Evolutionary conservation across 2,888 invertebrate genomes (phyloP), one percentile per base, ranked within the genome.

Genomic region (Aphidius colemani): DNA sequence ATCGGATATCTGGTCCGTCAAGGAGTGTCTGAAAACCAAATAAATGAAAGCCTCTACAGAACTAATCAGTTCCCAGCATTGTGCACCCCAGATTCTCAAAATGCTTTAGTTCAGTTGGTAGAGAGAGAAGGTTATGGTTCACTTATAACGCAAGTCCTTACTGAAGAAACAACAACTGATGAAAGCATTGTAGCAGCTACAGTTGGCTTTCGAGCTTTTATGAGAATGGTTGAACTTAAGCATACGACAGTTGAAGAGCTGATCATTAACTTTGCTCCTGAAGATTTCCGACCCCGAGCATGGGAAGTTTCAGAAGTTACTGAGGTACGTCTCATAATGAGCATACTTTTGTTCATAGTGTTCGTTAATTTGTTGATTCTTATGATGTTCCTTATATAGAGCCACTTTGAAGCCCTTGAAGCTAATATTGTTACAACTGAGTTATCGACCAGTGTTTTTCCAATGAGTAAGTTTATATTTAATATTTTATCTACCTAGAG

Each of bases 231-330:
- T 7, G 92, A 93, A 77, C 85, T 90, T 64, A 89, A 90, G 75
- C 90, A 93, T 76, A 89, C 89, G 59, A 90, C 92, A 1, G 91
- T 94, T 30, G 94, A 94, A 82, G 93, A 93, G 82, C 90, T 94
- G 30, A 91, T 94, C 70, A 89, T 90, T 3, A 89, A 91, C 74
- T 92, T 94, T 77, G 89, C 88, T 66, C 92, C 92, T 3, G 92
- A 93, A 83, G 94, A 94, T 82, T 94, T 94, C 78, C 88, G 90
- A 67, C 88, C 90, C 53, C 88, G 89, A 66, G 89, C 90, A 76
- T 94, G 94, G 93, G 93, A 93, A 85, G 85, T 88, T 67, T 87
- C 88, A 72, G 89, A 89, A 83, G 86, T 88, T 56, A 84, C 85
- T 66, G 88, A 89, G 87, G 90, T 91, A 75, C 59, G 56, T 11